phyloP scores from a whole-genome alignment of 2,797 vertebrate species.

The Channa striata region DNA sequence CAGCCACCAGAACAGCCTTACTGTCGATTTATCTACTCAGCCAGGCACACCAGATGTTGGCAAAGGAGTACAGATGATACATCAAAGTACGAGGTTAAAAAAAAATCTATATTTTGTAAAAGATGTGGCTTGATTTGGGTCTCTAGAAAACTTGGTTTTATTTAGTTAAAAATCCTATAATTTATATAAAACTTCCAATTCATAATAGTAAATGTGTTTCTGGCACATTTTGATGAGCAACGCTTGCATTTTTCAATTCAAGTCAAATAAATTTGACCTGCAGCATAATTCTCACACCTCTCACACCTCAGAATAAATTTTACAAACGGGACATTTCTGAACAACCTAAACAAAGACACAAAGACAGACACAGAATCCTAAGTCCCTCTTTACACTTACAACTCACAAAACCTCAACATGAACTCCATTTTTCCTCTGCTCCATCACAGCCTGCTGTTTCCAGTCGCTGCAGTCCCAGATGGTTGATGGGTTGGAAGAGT shows the following conservation, averaged over 20 bases:
- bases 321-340: neutral
- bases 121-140: neutral
- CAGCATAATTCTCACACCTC: neutral
- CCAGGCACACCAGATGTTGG: conserved; percentile 33
- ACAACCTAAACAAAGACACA: neutral
- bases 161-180: neutral
- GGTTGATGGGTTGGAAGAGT: conserved; percentile 47
- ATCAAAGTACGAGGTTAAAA: neutral
- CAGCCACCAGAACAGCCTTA: conserved; percentile 44
- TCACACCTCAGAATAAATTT: neutral
- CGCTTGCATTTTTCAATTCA: neutral
- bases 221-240: neutral
- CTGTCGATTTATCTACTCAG: conserved; percentile 52
- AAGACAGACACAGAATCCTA: neutral
- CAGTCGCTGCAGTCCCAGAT: conserved; percentile 47
- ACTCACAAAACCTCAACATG: conserved; percentile 9
- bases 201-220: neutral
- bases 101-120: too few species aligned
- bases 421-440: conserved; percentile 25
- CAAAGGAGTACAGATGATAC: neutral
- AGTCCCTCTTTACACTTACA: neutral
- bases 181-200: too few species aligned
- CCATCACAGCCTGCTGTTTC: conserved; percentile 16
- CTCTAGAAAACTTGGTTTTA: neutral
- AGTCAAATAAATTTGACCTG: neutral